Conservation (phyloP, 2,113 vertebrate species). For the Struthidea cinerea region DNA sequence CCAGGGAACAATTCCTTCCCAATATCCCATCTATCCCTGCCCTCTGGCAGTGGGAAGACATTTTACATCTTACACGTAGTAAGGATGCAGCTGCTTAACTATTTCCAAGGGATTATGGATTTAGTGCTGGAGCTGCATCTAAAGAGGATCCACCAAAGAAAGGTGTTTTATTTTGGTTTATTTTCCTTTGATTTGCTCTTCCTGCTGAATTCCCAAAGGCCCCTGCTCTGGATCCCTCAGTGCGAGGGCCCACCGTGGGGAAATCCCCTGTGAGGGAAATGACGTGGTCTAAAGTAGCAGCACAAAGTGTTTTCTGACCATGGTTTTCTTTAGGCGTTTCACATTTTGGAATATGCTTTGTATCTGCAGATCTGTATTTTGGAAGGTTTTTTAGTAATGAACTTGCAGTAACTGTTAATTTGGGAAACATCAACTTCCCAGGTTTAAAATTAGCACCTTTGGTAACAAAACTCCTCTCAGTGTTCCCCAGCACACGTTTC, state of each 20-base stretch:
- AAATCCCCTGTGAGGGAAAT: fast-evolving
- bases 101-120: not conserved
- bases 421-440: not conserved
- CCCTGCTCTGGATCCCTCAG: not conserved
- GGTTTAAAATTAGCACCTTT: not conserved
- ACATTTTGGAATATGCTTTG: not conserved
- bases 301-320: fast-evolving
- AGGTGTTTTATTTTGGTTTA: not conserved
- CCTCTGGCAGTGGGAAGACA: not conserved
- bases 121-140: not conserved
- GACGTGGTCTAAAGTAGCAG: fast-evolving
- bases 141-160: not conserved
- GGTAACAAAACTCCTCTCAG: not conserved
- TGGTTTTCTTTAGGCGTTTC: fast-evolving
- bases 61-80: not conserved
- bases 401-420: not conserved
- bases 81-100: not conserved
- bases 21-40: not conserved
- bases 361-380: not conserved
- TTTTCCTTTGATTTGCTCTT: not conserved
- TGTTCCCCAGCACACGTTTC: not conserved
- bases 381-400: not conserved
- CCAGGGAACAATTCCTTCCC: not conserved
- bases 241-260: not conserved
- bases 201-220: fast-evolving